Conservation (phyloP, 2,113 vertebrate species). For the Hemiscyllium ocellatum region DNA sequence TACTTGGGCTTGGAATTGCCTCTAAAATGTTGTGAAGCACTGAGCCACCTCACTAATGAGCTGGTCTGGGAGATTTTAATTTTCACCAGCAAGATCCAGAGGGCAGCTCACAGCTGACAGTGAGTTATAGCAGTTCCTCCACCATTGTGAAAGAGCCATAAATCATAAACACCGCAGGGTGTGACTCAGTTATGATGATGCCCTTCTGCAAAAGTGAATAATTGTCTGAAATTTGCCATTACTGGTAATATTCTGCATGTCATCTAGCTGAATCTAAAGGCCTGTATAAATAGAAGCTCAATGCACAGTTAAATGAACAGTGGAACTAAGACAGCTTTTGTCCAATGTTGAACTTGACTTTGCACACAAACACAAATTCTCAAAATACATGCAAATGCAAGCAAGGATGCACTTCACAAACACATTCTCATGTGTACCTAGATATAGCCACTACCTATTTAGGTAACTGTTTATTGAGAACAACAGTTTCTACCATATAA, state of each 20-base stretch:
- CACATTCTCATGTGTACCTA: neutral
- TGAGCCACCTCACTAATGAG: constrained; percentile 23
- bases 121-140: constrained; percentile 28
- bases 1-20: neutral
- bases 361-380: neutral
- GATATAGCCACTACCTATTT: neutral
- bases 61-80: constrained; percentile 15
- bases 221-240: constrained; percentile 22
- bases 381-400: neutral
- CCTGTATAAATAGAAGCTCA: neutral
- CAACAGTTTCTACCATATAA: neutral
- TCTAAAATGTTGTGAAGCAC: neutral
- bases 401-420: neutral
- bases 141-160: neutral
- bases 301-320: neutral
- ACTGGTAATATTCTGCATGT: neutral
- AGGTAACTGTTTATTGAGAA: neutral
- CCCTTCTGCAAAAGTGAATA: neutral
- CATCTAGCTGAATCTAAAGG: neutral
- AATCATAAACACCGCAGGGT: constrained; percentile 4
- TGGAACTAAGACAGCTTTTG: neutral
- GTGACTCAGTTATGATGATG: constrained; percentile 12
- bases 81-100: neutral
- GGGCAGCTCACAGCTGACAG: constrained; percentile 33
- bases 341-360: neutral